Evolutionary conservation across 2,113 vertebrate genomes (phyloP), one percentile per base, ranked within the genome.

Genomic region (Alethe diademata): DNA sequence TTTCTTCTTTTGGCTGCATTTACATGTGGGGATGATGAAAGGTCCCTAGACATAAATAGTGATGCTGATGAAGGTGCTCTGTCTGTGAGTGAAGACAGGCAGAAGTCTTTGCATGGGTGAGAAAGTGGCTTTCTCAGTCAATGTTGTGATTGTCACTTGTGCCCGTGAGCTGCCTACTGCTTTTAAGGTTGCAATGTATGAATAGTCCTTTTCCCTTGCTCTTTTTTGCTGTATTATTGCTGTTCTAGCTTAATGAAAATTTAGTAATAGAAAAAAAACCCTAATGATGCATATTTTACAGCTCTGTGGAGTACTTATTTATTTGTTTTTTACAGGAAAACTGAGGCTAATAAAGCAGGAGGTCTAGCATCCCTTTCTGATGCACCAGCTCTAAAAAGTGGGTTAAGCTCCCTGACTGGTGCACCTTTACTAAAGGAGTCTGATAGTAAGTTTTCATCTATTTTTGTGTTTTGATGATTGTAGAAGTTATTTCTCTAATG

Each of bases 291-390:
- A 6, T 28, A 26, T 73, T 58, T 79, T 17, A 22, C 23, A 65
- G 23, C 5, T 80, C 29, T 66, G 29, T 66, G 33, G 16, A 92
- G n/a, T 70, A 50, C 26, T 73, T 50, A 4, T 3, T 73, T 95
- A 17, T 79, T 70, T 93, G 66, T 33, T 18, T 24, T 18, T 78
- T 75, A 38, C 95, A 99, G 99, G 98, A 98, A 98, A 95, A 94
- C 75, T 48, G 98, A 98, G 19, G 36, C 92, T 3, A 82, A 96
- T 22, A 98, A 97, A 91, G 86, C 36, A 8, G 71, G 85, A 84
- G 95, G 96, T 95, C 95, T 96, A 23, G 93, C 93, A 19, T 97
- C 97, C 7, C 95, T 97, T 86, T 96, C 97, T 8, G 98, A 98
- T 53, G 89, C 93, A 9, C 97, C 96, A 0, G 94, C 95, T 5